Conservation (phyloP, 37 sponge, comb jelly and placozoan species). For the Bolinopsis microptera region DNA sequence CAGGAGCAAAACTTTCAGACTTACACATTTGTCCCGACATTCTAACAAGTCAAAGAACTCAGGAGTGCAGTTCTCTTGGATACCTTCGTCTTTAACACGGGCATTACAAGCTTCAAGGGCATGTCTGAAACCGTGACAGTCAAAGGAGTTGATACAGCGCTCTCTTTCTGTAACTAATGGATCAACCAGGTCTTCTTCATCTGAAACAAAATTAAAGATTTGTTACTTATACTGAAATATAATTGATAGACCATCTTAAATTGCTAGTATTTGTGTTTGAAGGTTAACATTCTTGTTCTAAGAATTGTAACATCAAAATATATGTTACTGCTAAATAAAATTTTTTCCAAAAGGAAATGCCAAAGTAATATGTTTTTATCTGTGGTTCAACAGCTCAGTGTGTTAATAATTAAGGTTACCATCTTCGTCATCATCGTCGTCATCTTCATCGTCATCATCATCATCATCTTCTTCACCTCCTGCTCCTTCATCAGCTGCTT, state of each 20-base stretch:
- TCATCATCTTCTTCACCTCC: background rate
- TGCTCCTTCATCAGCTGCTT: background rate
- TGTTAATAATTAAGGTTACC: too few relatives aligned
- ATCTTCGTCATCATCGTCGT: background rate
- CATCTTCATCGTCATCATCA: conserved; percentile 25
- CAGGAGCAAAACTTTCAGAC: too few relatives aligned
- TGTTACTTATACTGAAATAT: too few relatives aligned
- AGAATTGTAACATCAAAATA: too few relatives aligned
- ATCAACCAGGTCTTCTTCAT: conserved; percentile 16
- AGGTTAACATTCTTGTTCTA: too few relatives aligned
- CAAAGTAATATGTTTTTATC: too few relatives aligned
- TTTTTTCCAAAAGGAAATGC: too few relatives aligned
- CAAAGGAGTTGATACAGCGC: conserved; percentile 9
- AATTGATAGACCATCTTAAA: too few relatives aligned
- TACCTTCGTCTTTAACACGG: background rate
- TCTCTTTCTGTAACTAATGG: background rate
- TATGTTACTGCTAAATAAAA: too few relatives aligned
- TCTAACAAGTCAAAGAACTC: conserved; percentile 36
- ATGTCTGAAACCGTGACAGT: conserved; percentile 10
- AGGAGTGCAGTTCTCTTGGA: conserved; percentile 42
- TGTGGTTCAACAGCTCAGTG: too few relatives aligned
- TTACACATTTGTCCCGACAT: conserved; percentile 56
- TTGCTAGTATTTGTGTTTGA: too few relatives aligned
- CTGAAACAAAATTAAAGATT: too few relatives aligned
- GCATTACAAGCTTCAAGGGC: background rate